phyloP scores from a whole-genome alignment of 2,888 invertebrate species.

The Serrognathus titanus region DNA sequence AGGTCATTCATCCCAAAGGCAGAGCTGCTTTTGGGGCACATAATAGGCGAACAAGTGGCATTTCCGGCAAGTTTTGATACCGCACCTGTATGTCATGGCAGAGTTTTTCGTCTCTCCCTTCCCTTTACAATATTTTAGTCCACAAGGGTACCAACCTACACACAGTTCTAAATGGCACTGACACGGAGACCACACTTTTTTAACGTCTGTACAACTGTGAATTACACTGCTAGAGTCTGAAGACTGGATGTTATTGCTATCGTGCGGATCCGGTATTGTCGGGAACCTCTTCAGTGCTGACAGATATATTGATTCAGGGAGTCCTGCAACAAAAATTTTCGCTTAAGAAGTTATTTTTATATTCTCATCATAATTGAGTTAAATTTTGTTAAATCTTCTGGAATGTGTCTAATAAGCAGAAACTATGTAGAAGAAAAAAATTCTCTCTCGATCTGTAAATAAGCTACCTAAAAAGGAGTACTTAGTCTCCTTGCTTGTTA shows the following conservation, averaged over 20 bases:
- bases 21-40: constrained; percentile 77
- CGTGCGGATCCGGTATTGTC: constrained; percentile 37
- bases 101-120: constrained; percentile 54
- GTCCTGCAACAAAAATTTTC: constrained; percentile 51
- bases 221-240: neutral
- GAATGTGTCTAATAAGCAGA: too few relatives aligned
- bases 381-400: too few relatives aligned
- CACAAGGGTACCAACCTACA: constrained; percentile 95
- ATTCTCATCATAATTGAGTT: too few relatives aligned
- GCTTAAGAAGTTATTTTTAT: too few relatives aligned
- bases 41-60: constrained; percentile 86
- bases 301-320: constrained; percentile 68
- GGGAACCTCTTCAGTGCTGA: constrained; percentile 73
- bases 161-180: constrained; percentile 83
- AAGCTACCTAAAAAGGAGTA: too few relatives aligned
- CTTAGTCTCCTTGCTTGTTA: too few relatives aligned
- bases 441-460: too few relatives aligned
- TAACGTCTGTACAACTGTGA: constrained; percentile 62
- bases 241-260: constrained; percentile 30
- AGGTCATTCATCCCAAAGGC: constrained; percentile 76
- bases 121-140: constrained; percentile 85
- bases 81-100: constrained; percentile 76
- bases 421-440: too few relatives aligned
- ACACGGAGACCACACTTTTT: constrained; percentile 70
- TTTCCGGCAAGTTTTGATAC: constrained; percentile 91